Percentiles rank a stretch among this genome's conserved stretches.
These are phyloP conservation scores for Mellilla xanthometata DNA, from an alignment of 2,888 invertebrate species.

Conservation along the genomic window DNA sequence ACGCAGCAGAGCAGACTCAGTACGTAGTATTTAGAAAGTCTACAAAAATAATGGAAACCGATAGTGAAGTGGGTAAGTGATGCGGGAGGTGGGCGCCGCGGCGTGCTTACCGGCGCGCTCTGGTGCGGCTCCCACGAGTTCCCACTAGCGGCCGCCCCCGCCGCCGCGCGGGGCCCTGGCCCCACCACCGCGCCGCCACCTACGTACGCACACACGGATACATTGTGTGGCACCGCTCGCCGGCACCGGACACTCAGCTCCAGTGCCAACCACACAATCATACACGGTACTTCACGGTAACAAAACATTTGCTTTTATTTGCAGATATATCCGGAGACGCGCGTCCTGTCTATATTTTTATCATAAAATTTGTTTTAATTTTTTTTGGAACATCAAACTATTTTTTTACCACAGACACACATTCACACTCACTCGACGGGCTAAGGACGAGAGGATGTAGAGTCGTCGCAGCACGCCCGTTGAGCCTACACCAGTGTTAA, in stretches of 20 bases:
- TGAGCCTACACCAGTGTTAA: too few relatives aligned
- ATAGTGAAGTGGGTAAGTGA: slow-evolving; percentile 70
- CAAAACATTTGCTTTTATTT: too few relatives aligned
- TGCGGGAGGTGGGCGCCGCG: slow-evolving; percentile 36
- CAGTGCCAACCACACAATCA: too few relatives aligned
- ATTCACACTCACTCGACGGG: too few relatives aligned
- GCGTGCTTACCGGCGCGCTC: slow-evolving; percentile 70
- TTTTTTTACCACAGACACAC: too few relatives aligned
- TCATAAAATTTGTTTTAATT: too few relatives aligned
- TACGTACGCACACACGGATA: slow-evolving; percentile 74
- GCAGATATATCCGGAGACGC: too few relatives aligned
- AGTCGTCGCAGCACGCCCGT: background rate
- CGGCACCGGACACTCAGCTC: slow-evolving; percentile 1
- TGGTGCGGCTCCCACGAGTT: slow-evolving; percentile 71
- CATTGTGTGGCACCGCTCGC: slow-evolving; percentile 42
- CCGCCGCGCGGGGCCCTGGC: slow-evolving; percentile 63
- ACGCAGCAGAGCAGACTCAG: slow-evolving; percentile 80
- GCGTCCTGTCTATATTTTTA: too few relatives aligned
- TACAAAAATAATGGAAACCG: slow-evolving; percentile 76
- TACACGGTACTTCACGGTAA: too few relatives aligned
- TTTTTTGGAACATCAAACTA: too few relatives aligned
- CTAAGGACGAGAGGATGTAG: too few relatives aligned
- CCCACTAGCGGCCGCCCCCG: slow-evolving; percentile 51
- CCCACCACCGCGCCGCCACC: slow-evolving; percentile 76
- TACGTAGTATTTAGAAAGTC: slow-evolving; percentile 72